phyloP scores from a whole-genome alignment of 2,888 invertebrate species.

The Autographa gamma region DNA sequence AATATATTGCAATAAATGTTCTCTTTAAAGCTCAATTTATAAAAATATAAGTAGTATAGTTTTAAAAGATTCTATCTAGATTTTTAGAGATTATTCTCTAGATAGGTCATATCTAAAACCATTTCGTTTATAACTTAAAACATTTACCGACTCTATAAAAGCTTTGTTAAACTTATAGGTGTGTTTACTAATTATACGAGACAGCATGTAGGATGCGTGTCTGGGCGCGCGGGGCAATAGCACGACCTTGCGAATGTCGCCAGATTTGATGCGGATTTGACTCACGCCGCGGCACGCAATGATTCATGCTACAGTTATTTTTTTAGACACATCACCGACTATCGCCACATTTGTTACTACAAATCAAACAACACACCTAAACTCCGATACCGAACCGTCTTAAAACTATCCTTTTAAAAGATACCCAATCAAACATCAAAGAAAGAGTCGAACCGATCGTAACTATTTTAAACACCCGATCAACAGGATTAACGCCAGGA shows the following conservation, averaged over 20 bases:
- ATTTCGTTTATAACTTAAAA: neutral
- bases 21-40: neutral
- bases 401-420: slow-evolving; percentile 66
- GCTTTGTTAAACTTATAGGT: slow-evolving; percentile 45
- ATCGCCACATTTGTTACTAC: slow-evolving; percentile 43
- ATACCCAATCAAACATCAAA: slow-evolving; percentile 77
- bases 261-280: slow-evolving; percentile 72
- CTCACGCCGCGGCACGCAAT: slow-evolving; percentile 63
- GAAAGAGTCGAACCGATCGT: slow-evolving; percentile 67
- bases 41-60: neutral
- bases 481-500: slow-evolving; percentile 81
- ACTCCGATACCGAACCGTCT: slow-evolving; percentile 34
- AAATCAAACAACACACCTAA: slow-evolving; percentile 50
- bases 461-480: slow-evolving; percentile 79
- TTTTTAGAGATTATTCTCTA: too few relatives aligned
- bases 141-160: slow-evolving; percentile 6
- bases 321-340: slow-evolving; percentile 42
- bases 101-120: neutral
- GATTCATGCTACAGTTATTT: slow-evolving; percentile 67
- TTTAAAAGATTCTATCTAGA: neutral
- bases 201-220: slow-evolving; percentile 65
- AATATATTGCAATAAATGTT: neutral
- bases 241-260: slow-evolving; percentile 82
- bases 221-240: slow-evolving; percentile 65
- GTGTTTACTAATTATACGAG: slow-evolving; percentile 52